Conservation (phyloP, 2,113 vertebrate species). For the Dicerorhinus sumatrensis region DNA sequence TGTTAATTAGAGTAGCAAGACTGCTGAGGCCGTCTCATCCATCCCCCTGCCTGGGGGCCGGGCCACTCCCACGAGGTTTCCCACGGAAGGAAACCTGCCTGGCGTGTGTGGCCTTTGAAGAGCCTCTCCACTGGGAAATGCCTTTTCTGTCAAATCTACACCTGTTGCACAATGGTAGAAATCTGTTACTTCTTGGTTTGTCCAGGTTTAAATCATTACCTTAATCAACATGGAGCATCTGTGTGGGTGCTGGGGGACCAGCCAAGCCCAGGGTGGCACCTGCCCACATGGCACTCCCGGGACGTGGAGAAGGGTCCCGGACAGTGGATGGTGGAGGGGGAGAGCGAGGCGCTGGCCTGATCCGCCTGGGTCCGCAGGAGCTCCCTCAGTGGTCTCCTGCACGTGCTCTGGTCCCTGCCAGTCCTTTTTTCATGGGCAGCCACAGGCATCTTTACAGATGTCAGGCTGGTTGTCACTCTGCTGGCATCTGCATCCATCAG, state of each 20-base stretch:
- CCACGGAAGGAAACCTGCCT: not conserved
- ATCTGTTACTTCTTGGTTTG: not conserved
- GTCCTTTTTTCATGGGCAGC: not conserved
- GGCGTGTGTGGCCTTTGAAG: not conserved
- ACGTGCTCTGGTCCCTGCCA: not conserved
- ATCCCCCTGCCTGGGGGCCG: not conserved
- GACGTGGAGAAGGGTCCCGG: fast-evolving
- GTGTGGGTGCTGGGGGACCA: not conserved
- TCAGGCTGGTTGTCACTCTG: not conserved
- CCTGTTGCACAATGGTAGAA: not conserved
- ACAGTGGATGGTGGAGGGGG: not conserved
- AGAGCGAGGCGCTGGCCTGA: not conserved
- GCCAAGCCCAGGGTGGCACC: not conserved
- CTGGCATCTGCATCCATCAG: not conserved
- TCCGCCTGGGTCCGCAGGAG: fast-evolving
- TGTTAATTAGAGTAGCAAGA: not conserved
- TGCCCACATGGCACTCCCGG: fast-evolving
- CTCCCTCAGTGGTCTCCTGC: fast-evolving
- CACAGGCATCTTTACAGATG: not conserved
- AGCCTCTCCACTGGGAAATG: not conserved
- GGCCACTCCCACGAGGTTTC: not conserved
- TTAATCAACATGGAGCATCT: not conserved
- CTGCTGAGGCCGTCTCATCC: not conserved
- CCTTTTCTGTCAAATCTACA: not conserved
- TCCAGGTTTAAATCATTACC: not conserved